Evolutionary conservation across 2,113 vertebrate species (phyloP), one percentile per base, ranked within the genome.

Genomic region (Pseudolaguvia tuberculata): DNA sequence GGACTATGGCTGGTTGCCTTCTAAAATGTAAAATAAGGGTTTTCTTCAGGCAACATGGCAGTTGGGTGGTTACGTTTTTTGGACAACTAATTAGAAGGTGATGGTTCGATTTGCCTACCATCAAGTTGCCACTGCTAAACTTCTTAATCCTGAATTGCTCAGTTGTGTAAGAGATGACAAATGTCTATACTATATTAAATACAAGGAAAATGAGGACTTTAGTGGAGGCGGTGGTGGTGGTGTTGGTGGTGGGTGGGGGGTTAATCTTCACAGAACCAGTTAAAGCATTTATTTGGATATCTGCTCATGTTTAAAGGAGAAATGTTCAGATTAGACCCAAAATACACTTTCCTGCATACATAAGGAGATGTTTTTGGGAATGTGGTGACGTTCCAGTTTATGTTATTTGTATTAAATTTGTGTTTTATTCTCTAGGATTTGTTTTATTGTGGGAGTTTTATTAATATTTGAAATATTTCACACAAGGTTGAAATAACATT

Each of bases 151-250:
- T n/a, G n/a, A n/a, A n/a, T n/a, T n/a, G n/a, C n/a, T n/a, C n/a
- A n/a, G n/a, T n/a, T n/a, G n/a, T n/a, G n/a, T n/a, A n/a, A n/a
- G n/a, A n/a, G n/a, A n/a, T 42, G 39, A 1, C 39, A 42, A 42
- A 42, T 42, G 39, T 9, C 39, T 42, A 42, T 42, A 42, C 39
- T 42, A 42, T 35, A 67, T 69, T 31, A 53, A 53, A 69, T 53
- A 15, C 0, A 6, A 53, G 21, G 13, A 42, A 68, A 18, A 62
- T 12, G 59, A 51, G 25, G 9, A 73, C 31, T 53, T n/a, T 48
- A n/a, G n/a, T n/a, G n/a, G n/a, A n/a, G n/a, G 31, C 42, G 86
- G 87, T 84, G 88, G 87, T 83, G 66, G 69, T 65, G 56, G 73
- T 76, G 39, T 5, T 42, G 39, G 39, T 42, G 39, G 39, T 86